Evolutionary conservation across 2,113 vertebrate genomes (phyloP).

Genomic region (Tamias sibiricus): DNA sequence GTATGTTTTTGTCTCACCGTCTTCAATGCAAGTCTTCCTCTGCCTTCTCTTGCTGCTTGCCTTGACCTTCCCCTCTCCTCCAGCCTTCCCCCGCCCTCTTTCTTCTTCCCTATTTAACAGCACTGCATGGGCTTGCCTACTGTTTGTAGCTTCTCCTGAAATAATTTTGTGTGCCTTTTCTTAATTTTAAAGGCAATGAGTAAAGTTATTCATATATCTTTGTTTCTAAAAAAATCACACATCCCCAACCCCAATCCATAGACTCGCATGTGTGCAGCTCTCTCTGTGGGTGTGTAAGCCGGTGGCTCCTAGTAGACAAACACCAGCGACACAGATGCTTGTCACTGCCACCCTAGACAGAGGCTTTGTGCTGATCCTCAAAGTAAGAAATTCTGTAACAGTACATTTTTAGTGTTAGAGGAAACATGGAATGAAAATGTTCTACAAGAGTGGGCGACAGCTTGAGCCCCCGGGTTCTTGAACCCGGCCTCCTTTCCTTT

Average conservation of each 20-base stretch:
- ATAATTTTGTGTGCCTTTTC: background rate
- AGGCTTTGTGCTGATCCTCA: background rate
- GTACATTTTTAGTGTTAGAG: background rate
- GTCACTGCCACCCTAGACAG: background rate
- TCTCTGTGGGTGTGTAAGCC: background rate
- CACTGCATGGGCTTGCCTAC: background rate
- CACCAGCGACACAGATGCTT: background rate
- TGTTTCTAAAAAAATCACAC: background rate
- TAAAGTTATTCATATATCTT: background rate
- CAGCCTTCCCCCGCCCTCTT: background rate
- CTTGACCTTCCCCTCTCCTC: background rate
- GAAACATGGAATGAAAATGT: background rate
- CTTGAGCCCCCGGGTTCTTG: background rate
- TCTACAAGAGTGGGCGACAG: background rate
- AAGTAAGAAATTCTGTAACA: background rate
- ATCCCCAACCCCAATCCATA: background rate
- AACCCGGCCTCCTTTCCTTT: background rate
- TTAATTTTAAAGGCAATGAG: background rate
- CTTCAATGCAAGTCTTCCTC: background rate
- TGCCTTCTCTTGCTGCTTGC: background rate
- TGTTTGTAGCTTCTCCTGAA: background rate
- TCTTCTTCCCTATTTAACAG: background rate
- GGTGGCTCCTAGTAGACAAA: background rate
- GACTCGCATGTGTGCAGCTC: background rate
- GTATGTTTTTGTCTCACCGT: background rate